Base-by-base conservation (phyloP, 2,888 invertebrate species). In the Microctonus hyperodae region DNA sequence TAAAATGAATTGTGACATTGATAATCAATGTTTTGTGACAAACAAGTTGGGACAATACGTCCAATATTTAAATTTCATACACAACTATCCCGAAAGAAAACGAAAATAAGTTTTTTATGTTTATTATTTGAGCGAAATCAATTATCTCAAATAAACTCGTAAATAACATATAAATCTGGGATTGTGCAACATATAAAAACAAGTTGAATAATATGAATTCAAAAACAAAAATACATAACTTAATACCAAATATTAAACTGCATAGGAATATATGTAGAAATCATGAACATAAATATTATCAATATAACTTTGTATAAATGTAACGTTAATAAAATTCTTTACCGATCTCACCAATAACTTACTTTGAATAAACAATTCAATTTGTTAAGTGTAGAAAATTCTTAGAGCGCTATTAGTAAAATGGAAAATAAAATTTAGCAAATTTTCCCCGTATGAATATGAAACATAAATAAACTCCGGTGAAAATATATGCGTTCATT, bases 1-100 rank as follows among this genome's bases (percentile, higher is more conserved):
- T 85, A 85, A 82, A 81, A 81, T 74, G 76, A 79, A 78, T 80
- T 80, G 78, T 65, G 66, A n/a, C n/a, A n/a, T n/a, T n/a, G n/a
- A n/a, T n/a, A 60, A 20, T 48, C 35, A 59, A 44, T 48, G 58
- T 59, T 44, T 65, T 22, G 35, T 16, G 53, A 31, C 35, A 25
- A 37, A 53, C 31, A 25, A 37, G 53, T 9, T 9, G 25, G 31
- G 31, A 53, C 11, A 28, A 37, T 33, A 28, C 11, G 31, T 37
- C 35, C 35, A 57, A 23, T 31, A 9, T 31, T 31, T 7, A 33
- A n/a, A 33, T 44, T 59, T 33, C 22, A 22, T 28, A 33, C 40
- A n/a, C 0, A n/a, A 7, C 20, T 4, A 16, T n/a, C 2, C 55
- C 75, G 74, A 74, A 70, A 71, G 72, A 71, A 66, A 69, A 16